These are phyloP conservation scores for Seriola aureovittata DNA, from an alignment of 2,113 vertebrate species.

Conservation along the genomic window DNA sequence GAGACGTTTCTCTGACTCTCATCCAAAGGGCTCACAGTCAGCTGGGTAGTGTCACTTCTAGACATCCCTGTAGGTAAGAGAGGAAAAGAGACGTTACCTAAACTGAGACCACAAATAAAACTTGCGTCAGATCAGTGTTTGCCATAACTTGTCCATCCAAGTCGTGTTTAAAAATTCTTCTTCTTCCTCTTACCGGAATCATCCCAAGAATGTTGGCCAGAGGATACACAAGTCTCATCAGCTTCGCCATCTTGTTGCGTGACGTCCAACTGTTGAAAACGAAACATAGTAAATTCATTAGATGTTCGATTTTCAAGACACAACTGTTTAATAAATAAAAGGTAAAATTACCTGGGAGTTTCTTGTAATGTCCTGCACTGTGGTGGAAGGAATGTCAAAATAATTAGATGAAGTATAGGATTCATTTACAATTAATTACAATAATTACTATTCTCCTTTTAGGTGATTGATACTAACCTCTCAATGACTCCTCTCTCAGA, in stretches of 20 bases:
- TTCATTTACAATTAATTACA: background rate
- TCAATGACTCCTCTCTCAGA: constrained; percentile 33
- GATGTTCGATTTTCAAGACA: background rate
- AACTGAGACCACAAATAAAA: background rate
- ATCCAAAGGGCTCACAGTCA: constrained; percentile 27
- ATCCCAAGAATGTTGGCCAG: background rate
- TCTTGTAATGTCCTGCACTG: constrained; percentile 40
- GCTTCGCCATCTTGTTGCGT: background rate
- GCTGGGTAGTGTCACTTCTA: constrained; percentile 21
- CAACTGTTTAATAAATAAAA: background rate
- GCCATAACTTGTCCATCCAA: too few relatives aligned
- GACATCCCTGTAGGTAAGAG: constrained; percentile 40
- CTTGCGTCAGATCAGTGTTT: background rate
- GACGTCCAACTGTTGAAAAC: constrained; percentile 54
- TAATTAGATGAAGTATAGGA: background rate
- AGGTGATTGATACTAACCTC: constrained; percentile 43
- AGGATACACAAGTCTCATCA: constrained; percentile 10
- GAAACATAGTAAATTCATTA: background rate
- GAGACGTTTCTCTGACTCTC: constrained; percentile 33
- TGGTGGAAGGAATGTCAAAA: constrained; percentile 8
- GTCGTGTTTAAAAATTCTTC: background rate
- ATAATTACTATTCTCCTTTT: background rate
- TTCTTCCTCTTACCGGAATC: constrained; percentile 31
- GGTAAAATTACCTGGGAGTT: constrained; percentile 50
- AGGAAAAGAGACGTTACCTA: background rate